Evolutionary conservation across 2,888 invertebrate species (phyloP), one percentile per base, ranked within the genome.

Genomic region (Ophion ellenae): DNA sequence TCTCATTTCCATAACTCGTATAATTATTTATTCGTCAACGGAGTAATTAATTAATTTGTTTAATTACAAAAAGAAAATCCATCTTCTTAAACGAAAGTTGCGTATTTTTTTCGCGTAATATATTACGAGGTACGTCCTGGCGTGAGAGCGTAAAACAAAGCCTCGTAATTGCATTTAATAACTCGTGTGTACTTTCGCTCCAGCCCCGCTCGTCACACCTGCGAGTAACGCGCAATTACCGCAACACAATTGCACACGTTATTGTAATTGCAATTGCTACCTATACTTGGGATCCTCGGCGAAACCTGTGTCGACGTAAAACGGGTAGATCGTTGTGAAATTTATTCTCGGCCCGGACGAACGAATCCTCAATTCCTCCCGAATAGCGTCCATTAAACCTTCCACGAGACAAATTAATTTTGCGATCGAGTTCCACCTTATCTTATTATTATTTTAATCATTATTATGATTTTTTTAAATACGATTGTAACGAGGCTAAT

Each of bases 321-420:
- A 95, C 1, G 96, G 96, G 90, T 95, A 95, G n/a, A 96, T 93
- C 1, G 95, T 95, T 1, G 96, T 95, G 66, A 95, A 94, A 69
- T 94, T 92, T 75, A 96, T 90, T 9, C 89, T 79, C 0, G 87
- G 67, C 17, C 87, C 82, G n/a, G 78, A 85, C 0, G 70, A 71
- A 2, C 89, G 78, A 59, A 88, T 69, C 59, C 91, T 84, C 10
- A 93, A 57, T 76, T 93, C 93, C 70, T 93, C 93, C 32, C 87
- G 86, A 14, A 93, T 88, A 6, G 90, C 90, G 67, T 93, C 92
- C 92, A 93, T 93, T 7, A 93, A 80, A 47, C 93, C 93, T 93
- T 59, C n/a, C 17, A 40, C 17, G 36, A 76, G 47, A 53, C 63
- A 57, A 81, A 40, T 53, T 69, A 11, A 14, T 70, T 40, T 40